phyloP scores from a whole-genome alignment of 2,113 vertebrate species.

The Petrocephalus zakoni region DNA sequence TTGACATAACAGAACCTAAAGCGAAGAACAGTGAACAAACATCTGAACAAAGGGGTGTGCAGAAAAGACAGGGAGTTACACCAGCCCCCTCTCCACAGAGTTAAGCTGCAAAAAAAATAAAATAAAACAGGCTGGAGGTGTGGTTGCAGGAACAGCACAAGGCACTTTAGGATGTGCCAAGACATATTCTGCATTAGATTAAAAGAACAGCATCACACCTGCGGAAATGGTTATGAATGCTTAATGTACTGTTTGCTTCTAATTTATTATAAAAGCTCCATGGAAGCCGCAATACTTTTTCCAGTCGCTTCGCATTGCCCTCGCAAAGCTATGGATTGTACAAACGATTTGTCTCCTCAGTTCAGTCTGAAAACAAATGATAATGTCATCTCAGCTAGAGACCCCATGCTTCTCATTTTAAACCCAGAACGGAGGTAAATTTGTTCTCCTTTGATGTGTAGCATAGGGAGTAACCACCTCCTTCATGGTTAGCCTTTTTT shows the following conservation, averaged over 20 bases:
- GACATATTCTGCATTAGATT: background rate
- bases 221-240: background rate
- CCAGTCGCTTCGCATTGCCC: background rate
- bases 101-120: background rate
- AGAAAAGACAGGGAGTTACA: background rate
- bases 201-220: background rate
- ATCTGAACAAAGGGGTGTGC: background rate
- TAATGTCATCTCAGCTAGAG: background rate
- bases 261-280: conserved; percentile 18
- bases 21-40: background rate
- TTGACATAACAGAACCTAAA: background rate
- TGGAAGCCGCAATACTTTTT: background rate
- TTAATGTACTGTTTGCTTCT: background rate
- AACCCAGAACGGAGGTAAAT: background rate
- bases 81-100: background rate
- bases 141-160: background rate
- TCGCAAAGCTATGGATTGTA: background rate
- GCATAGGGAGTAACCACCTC: background rate
- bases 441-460: background rate
- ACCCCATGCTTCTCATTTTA: background rate
- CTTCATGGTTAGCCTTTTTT: background rate
- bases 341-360: background rate
- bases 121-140: background rate
- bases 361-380: conserved; percentile 15
- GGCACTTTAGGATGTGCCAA: background rate